Percentiles rank a stretch among this genome's conserved stretches.
Conservation (phyloP, 1,140 invertebrate genomes). For the Pristionchus pacificus region DNA sequence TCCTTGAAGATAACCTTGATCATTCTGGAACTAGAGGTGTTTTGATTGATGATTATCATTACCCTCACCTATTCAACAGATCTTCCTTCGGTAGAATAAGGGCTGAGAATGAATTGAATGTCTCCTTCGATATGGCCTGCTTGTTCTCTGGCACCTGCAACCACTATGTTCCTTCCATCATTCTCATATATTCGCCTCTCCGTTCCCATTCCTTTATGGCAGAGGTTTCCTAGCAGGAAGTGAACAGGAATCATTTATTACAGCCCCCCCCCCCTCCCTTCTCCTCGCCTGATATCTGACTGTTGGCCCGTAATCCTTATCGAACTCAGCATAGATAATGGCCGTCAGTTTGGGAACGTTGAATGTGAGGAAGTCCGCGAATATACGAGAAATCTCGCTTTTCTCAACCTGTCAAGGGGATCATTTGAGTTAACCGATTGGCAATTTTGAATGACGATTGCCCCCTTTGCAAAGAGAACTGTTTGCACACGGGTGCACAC, state of each 20-base stretch:
- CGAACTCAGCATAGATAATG: constrained; percentile 52
- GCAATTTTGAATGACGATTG: too few species aligned
- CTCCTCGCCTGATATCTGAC: constrained; percentile 42
- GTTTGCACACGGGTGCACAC: too few species aligned
- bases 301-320: constrained; percentile 47
- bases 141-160: too few species aligned
- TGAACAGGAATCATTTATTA: too few species aligned
- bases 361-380: constrained; percentile 13
- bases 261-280: not conserved
- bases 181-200: too few species aligned
- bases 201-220: too few species aligned
- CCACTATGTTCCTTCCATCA: too few species aligned
- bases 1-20: constrained; percentile 51
- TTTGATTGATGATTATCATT: not conserved
- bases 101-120: constrained; percentile 20
- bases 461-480: too few species aligned
- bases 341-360: constrained; percentile 42
- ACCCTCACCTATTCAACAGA: constrained; percentile 34
- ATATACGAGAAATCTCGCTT: not conserved
- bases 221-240: too few species aligned
- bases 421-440: too few species aligned
- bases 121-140: not conserved
- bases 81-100: constrained; percentile 15
- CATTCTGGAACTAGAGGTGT: constrained; percentile 41
- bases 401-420: too few species aligned